Evolutionary conservation across 2,797 vertebrate species (phyloP).

Genomic region (Mormyrops attenuatus): DNA sequence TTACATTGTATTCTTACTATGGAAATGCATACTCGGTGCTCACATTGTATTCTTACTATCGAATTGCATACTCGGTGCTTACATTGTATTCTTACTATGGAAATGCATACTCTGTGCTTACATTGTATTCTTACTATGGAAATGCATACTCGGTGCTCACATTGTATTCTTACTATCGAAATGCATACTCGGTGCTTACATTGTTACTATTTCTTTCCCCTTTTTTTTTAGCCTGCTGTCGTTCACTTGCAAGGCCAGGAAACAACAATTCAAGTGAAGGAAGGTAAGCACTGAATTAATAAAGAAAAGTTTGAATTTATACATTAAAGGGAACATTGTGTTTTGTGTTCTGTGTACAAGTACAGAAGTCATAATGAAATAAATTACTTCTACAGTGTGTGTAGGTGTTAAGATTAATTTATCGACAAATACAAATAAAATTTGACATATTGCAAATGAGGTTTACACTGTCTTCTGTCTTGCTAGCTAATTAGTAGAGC

Average conservation of each 20-base stretch:
- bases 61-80: background rate
- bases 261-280: constrained; percentile 95
- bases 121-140: background rate
- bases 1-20: background rate
- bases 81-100: background rate
- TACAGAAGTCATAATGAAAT: background rate
- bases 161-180: background rate
- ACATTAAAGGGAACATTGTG: background rate
- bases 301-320: background rate
- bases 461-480: background rate
- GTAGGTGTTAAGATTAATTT: background rate
- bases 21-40: background rate
- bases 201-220: background rate
- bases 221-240: constrained; percentile 78
- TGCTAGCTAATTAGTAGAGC: background rate
- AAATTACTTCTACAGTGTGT: background rate
- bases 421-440: background rate
- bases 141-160: background rate
- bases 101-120: background rate
- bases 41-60: background rate
- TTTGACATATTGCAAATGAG: background rate
- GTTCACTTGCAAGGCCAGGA: constrained; percentile 95
- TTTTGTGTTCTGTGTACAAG: background rate
- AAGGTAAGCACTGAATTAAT: constrained; percentile 76
- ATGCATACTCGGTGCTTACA: background rate